Conservation (phyloP, 2,888 invertebrate genomes). For the Dilophus febrilis region DNA sequence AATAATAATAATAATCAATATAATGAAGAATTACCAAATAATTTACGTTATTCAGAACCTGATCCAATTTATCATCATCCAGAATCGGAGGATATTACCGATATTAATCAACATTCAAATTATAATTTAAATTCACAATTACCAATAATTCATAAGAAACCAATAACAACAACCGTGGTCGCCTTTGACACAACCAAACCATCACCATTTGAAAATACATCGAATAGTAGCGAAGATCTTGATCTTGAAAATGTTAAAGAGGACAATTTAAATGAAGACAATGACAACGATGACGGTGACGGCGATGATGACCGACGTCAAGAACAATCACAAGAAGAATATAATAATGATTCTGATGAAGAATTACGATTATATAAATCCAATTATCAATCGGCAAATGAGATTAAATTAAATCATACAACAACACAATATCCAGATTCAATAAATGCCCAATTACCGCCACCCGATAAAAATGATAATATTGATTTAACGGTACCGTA, state of each 20-base stretch:
- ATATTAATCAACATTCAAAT: no score
- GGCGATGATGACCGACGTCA: no score
- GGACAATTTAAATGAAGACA: neutral
- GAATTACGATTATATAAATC: no score
- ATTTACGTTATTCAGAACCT: slow-evolving; percentile 29
- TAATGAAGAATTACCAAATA: slow-evolving; percentile 15
- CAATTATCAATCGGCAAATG: no score
- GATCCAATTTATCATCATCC: slow-evolving; percentile 31
- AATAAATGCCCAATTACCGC: slow-evolving; percentile 25
- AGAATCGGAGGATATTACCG: slow-evolving; percentile 6
- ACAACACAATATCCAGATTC: slow-evolving; percentile 16
- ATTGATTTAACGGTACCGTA: slow-evolving; percentile 16
- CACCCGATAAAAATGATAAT: slow-evolving; percentile 17
- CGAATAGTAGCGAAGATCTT: no score
- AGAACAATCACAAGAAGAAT: no score
- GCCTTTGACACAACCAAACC: no score
- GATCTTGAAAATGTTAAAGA: no score
- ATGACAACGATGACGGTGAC: neutral
- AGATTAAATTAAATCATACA: neutral
- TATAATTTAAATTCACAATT: neutral
- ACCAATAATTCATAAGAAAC: neutral
- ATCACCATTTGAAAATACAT: no score
- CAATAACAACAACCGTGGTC: no score
- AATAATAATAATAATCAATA: slow-evolving; percentile 19
- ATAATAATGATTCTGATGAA: no score